These are phyloP conservation scores for Cheirogaleus major DNA, from an alignment of 2,797 vertebrate species.

Conservation along the genomic window DNA sequence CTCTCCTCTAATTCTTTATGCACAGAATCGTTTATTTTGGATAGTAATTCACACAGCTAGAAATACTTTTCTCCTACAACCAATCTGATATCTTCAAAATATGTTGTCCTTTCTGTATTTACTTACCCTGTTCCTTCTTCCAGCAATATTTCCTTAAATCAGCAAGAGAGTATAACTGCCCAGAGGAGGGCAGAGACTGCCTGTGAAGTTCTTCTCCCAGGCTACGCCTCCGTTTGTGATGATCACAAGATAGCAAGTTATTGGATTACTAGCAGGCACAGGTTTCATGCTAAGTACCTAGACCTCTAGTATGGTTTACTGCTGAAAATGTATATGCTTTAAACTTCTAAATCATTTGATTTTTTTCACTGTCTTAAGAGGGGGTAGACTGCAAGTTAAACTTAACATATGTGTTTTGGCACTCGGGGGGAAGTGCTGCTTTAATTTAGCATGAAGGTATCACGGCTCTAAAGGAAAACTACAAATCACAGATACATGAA, in stretches of 20 bases:
- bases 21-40: not conserved
- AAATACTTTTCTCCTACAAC: not conserved
- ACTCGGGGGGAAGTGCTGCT: not conserved
- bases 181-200: not conserved
- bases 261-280: not conserved
- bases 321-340: not conserved
- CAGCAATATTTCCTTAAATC: not conserved
- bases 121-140: not conserved
- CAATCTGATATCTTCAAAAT: not conserved
- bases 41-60: not conserved
- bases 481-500: not conserved
- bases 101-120: not conserved
- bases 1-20: not conserved
- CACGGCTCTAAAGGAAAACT: not conserved
- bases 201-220: not conserved
- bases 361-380: not conserved
- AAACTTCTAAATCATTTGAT: not conserved
- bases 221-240: not conserved
- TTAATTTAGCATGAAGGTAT: not conserved
- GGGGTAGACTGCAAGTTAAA: not conserved
- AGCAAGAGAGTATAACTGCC: not conserved
- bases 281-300: not conserved
- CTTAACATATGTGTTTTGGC: not conserved
- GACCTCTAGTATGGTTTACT: not conserved
- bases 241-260: not conserved